Conservation (phyloP, 2,113 vertebrate genomes). For the Chinchilla lanigera region DNA sequence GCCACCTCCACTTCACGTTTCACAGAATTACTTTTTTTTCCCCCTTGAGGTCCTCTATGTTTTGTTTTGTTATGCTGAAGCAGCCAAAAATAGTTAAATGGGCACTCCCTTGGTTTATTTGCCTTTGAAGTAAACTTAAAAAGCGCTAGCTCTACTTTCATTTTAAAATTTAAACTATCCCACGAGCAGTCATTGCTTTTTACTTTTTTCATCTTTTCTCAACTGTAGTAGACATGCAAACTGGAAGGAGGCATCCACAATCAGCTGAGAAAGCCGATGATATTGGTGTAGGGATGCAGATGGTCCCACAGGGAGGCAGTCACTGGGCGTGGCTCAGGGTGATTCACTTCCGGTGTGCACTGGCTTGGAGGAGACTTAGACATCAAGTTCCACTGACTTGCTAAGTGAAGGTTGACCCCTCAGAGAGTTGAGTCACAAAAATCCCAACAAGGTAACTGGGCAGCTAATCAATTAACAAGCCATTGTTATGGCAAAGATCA, state of each 20-base stretch:
- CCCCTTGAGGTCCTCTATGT: not conserved
- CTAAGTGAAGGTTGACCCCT: not conserved
- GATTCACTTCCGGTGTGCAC: rapidly evolving
- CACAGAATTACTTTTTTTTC: not conserved
- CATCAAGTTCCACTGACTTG: not conserved
- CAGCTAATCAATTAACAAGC: not conserved
- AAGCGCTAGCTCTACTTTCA: not conserved
- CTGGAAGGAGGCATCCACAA: not conserved
- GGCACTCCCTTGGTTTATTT: not conserved
- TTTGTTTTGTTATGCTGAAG: not conserved
- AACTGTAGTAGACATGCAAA: not conserved
- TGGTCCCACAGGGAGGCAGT: not conserved
- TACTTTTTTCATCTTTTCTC: not conserved
- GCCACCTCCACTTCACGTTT: not conserved
- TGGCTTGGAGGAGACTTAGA: not conserved
- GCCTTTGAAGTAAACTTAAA: conserved; percentile 25
- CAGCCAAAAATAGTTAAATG: conserved; percentile 7
- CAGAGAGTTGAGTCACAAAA: not conserved
- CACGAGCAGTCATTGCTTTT: not conserved
- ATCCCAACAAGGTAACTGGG: not conserved
- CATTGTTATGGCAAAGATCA: conserved; percentile 14
- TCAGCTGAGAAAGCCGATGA: not conserved
- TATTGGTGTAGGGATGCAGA: not conserved
- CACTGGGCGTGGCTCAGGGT: not conserved
- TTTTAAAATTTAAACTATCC: not conserved